phyloP scores from a whole-genome alignment of 1,140 invertebrate genomes.

The Drosophila willistoni region DNA sequence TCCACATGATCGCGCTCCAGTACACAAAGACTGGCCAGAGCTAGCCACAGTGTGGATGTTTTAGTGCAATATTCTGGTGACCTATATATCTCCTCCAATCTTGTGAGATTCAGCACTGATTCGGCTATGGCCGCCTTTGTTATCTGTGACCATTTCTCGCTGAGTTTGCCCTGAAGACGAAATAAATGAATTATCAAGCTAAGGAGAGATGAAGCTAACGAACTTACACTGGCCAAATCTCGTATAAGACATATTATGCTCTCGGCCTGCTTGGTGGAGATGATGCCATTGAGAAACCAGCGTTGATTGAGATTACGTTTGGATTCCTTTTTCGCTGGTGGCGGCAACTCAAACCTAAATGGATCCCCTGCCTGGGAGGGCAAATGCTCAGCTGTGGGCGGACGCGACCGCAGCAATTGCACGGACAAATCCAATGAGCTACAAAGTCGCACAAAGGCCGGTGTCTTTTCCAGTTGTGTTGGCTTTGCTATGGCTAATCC shows the following conservation, averaged over 20 bases:
- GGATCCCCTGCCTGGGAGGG: slow-evolving; percentile 42
- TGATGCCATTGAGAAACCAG: slow-evolving; percentile 95
- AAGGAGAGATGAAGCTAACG: no score
- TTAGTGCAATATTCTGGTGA: slow-evolving; percentile 90
- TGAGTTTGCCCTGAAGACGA: slow-evolving; percentile 89
- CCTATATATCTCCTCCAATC: slow-evolving; percentile 90
- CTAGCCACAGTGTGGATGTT: slow-evolving; percentile 94
- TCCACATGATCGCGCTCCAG: slow-evolving; percentile 96
- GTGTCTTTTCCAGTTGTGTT: slow-evolving; percentile 68
- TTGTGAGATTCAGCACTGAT: slow-evolving; percentile 93
- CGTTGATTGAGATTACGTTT: slow-evolving; percentile 80
- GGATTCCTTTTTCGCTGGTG: slow-evolving; percentile 44
- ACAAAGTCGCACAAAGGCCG: slow-evolving; percentile 74
- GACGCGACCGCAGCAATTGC: slow-evolving; percentile 56
- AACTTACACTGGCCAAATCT: slow-evolving; percentile 94
- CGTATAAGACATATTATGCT: slow-evolving; percentile 94
- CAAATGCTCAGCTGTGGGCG: slow-evolving; percentile 37
- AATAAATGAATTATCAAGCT: not conserved
- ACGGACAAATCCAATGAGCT: slow-evolving; percentile 80
- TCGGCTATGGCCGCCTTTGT: slow-evolving; percentile 96
- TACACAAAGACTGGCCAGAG: slow-evolving; percentile 96
- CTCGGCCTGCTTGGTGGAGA: slow-evolving; percentile 92
- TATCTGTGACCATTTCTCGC: slow-evolving; percentile 92
- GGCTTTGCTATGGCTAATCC: slow-evolving; percentile 30
- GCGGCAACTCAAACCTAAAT: slow-evolving; percentile 63